These are phyloP conservation scores for Phyllotis vaccarum DNA, from an alignment of 2,797 vertebrate genomes.

Conservation along the genomic window DNA sequence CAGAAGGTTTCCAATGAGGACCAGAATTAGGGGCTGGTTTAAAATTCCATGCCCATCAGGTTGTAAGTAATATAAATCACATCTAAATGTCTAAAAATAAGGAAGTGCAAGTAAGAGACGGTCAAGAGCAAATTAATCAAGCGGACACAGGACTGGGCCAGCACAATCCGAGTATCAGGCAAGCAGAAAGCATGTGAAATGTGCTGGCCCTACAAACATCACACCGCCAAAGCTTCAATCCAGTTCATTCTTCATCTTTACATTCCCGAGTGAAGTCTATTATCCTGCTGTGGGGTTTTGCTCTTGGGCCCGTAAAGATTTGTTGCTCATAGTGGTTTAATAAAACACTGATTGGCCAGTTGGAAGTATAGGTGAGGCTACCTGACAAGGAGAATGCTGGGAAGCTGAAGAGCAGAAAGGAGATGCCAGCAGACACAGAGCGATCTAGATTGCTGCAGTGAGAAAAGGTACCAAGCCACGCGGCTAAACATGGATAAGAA, in stretches of 20 bases:
- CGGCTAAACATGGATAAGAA: too few species aligned
- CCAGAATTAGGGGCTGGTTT: not conserved
- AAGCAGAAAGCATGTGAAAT: not conserved
- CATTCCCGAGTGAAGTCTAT: not conserved
- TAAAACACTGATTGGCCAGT: too few species aligned
- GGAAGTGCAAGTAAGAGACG: not conserved
- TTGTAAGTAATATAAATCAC: conserved; percentile 53
- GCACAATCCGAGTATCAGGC: not conserved
- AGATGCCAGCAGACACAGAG: too few species aligned
- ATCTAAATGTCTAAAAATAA: not conserved
- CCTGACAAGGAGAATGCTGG: too few species aligned
- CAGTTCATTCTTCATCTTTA: not conserved
- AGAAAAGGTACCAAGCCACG: too few species aligned
- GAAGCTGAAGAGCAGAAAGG: too few species aligned
- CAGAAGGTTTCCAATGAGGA: not conserved
- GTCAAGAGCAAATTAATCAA: not conserved
- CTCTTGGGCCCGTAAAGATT: too few species aligned
- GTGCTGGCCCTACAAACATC: not conserved
- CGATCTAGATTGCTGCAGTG: too few species aligned
- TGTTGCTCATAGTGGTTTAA: too few species aligned
- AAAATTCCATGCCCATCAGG: conserved; percentile 21
- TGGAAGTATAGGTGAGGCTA: too few species aligned
- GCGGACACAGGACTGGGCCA: not conserved
- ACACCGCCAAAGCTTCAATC: not conserved
- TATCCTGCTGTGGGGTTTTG: not conserved